Evolutionary conservation across 2,113 vertebrate species (phyloP).

Genomic region (Pipa parva): DNA sequence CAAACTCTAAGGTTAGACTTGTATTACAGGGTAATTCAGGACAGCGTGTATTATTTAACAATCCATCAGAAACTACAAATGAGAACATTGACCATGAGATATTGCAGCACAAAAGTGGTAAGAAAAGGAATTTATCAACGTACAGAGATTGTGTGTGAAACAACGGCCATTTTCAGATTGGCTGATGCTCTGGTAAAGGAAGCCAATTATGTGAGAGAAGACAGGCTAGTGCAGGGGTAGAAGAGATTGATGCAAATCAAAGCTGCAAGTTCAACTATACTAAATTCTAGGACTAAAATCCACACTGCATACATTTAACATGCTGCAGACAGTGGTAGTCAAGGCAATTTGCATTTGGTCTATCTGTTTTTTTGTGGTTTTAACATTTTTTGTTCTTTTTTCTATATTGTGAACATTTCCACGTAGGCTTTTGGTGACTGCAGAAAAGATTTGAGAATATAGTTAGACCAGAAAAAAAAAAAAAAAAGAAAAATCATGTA

Average conservation of each 20-base stretch:
- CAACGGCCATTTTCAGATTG: background rate
- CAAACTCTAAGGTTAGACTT: background rate
- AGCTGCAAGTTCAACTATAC: no score
- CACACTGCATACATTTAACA: background rate
- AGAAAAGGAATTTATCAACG: background rate
- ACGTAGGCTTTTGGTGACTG: no score
- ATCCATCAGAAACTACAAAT: slow-evolving; percentile 1
- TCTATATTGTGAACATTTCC: no score
- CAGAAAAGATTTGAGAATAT: no score
- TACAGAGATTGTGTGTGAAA: background rate
- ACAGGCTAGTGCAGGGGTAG: background rate
- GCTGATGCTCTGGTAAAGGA: background rate
- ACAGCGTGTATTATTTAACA: background rate
- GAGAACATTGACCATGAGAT: slow-evolving; percentile 1
- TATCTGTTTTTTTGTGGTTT: no score
- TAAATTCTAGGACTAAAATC: background rate
- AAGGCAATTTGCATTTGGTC: no score
- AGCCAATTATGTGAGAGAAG: background rate
- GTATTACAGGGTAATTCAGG: slow-evolving; percentile 6
- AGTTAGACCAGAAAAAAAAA: no score
- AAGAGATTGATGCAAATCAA: no score
- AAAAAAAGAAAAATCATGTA: no score
- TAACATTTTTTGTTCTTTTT: no score
- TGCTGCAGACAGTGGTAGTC: no score
- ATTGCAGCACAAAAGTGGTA: background rate